Base-by-base conservation (phyloP, 2,113 vertebrate genomes). In the Ellobius talpinus region DNA sequence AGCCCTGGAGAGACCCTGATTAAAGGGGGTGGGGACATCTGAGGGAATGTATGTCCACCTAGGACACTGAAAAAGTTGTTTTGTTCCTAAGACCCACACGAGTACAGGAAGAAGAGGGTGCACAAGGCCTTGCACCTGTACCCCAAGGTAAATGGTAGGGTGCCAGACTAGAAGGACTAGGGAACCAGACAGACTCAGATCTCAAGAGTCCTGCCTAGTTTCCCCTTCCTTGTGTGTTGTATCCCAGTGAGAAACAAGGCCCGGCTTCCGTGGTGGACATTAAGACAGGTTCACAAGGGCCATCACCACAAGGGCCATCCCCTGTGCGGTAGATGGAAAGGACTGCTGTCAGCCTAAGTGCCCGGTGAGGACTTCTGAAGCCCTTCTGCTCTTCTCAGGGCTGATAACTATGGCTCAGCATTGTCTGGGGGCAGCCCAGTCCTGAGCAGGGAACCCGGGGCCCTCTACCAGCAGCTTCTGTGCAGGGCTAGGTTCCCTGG, bases 1-100 rank as follows among this genome's bases (percentile, higher is more conserved):
- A 72, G 61, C 23, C 6, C 1, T 2, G 0, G 29, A 36, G 65
- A 13, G 0, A 0, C 1, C 2, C n/a, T 50, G 72, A 19, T 29
- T 29, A 29, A 47, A 19, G 66, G 16, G 0, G 82, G 2, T 70
- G 50, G 24, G 45, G 33, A 61, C 91, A 29, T 5, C 3, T 11
- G 31, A 19, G 26, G 33, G 7, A 72, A n/a, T 36, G 19, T 39
- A 73, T 47, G 12, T 17, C 19, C 9, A 11, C 5, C 0, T 36
- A 14, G 36, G 14, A n/a, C 0, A 2, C 0, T 2, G 81, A 42
- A 45, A 12, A n/a, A 29, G 5, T 3, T 47, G 42, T 19, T 9
- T 7, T 1, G 45, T 24, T 16, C n/a, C 31, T 0, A 11, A 58
- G 94, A 86, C 4, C 39, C 2, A 76, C 0, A 2, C 1, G 14